Conservation (phyloP, 2,113 vertebrate species). For the Pterophyllum scalare region DNA sequence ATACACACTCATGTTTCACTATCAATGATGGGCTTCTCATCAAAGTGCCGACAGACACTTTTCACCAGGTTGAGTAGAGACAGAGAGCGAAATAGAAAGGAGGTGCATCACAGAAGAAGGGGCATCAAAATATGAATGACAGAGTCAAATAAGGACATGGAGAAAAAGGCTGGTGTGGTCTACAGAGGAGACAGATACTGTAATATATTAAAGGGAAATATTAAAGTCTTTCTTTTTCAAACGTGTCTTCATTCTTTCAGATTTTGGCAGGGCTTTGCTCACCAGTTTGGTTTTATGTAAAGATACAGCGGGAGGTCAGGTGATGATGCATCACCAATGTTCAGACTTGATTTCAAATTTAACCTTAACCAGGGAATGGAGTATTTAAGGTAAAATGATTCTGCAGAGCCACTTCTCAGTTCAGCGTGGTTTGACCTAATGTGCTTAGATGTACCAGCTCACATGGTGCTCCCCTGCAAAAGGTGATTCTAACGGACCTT, state of each 20-base stretch:
- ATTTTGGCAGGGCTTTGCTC: background rate
- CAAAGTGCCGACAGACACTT: conserved; percentile 56
- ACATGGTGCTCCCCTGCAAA: background rate
- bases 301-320: background rate
- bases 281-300: background rate
- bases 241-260: background rate
- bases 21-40: conserved; percentile 45
- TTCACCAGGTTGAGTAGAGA: conserved; percentile 47
- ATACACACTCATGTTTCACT: background rate
- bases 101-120: conserved; percentile 33
- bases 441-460: conserved; percentile 15
- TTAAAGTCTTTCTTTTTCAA: background rate
- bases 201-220: background rate
- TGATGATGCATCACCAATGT: background rate
- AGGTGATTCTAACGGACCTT: conserved; percentile 15
- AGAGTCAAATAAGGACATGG: conserved; percentile 12
- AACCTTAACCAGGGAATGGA: background rate
- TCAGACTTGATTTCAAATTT: conserved; percentile 2
- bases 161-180: background rate
- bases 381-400: background rate
- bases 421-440: conserved; percentile 18
- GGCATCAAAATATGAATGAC: conserved; percentile 49
- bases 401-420: background rate
- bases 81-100: conserved; percentile 9
- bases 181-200: background rate